These are phyloP conservation scores for Eristalis tenax DNA, from an alignment of 2,888 invertebrate species.

Conservation along the genomic window DNA sequence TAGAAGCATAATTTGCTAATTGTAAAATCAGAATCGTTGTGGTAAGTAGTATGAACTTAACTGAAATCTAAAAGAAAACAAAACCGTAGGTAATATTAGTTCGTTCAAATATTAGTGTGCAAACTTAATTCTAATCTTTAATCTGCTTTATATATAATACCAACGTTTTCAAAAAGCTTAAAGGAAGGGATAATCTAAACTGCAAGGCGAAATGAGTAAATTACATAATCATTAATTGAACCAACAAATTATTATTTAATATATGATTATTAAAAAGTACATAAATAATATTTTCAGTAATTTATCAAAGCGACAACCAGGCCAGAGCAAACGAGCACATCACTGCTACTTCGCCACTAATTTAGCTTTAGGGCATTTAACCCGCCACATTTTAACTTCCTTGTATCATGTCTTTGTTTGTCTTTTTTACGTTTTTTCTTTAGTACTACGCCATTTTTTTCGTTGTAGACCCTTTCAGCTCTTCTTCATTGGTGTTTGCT, in stretches of 20 bases:
- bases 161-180: too few relatives aligned
- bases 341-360: conserved; percentile 48
- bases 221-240: conserved; percentile 10
- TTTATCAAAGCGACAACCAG: conserved; percentile 55
- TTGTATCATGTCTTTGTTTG: conserved; percentile 45
- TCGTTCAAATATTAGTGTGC: too few relatives aligned
- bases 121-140: too few relatives aligned
- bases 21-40: too few relatives aligned
- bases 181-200: not conserved
- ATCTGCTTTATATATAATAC: too few relatives aligned
- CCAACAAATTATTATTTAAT: conserved; percentile 1
- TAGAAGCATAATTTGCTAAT: too few relatives aligned
- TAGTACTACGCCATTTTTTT: conserved; percentile 13
- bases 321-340: conserved; percentile 48
- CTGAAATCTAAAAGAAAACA: too few relatives aligned
- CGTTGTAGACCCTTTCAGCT: conserved; percentile 24
- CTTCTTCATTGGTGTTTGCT: conserved; percentile 41
- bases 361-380: conserved; percentile 61
- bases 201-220: not conserved
- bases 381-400: conserved; percentile 67
- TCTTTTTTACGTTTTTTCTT: conserved; percentile 12
- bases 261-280: conserved; percentile 5
- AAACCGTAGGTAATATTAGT: too few relatives aligned
- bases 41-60: too few relatives aligned
- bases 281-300: conserved; percentile 48